Evolutionary conservation across 2,113 vertebrate genomes (phyloP).

Genomic region (Neodontobutis hainanensis): DNA sequence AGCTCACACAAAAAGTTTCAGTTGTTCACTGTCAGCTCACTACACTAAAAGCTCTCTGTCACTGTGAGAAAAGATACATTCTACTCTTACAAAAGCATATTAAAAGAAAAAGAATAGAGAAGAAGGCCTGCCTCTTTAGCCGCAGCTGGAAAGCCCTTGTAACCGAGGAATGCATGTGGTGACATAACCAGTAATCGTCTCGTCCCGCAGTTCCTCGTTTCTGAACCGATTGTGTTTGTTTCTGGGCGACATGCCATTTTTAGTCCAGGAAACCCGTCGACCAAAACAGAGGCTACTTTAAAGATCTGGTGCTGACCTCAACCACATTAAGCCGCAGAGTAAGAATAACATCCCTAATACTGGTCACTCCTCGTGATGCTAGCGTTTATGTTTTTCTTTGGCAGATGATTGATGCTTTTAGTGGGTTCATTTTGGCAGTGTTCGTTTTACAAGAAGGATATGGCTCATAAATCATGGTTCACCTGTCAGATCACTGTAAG

Average conservation of each 20-base stretch:
- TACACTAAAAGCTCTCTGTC: neutral
- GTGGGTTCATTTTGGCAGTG: slow-evolving; percentile 51
- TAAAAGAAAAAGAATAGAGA: slow-evolving; percentile 16
- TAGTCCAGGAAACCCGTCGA: slow-evolving; percentile 55
- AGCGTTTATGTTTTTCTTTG: slow-evolving; percentile 47
- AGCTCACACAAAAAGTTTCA: no score
- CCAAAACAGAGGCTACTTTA: slow-evolving; percentile 42
- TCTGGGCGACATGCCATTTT: slow-evolving; percentile 57
- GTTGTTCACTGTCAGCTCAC: neutral
- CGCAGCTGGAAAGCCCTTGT: slow-evolving; percentile 71
- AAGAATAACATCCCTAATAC: slow-evolving; percentile 48
- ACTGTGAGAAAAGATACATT: slow-evolving; percentile 15
- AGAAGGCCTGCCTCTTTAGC: slow-evolving; percentile 58
- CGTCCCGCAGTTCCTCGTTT: slow-evolving; percentile 69
- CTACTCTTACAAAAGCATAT: slow-evolving; percentile 37
- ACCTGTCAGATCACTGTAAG: slow-evolving; percentile 32
- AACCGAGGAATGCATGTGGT: slow-evolving; percentile 75
- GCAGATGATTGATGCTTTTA: slow-evolving; percentile 46
- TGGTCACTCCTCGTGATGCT: slow-evolving; percentile 58
- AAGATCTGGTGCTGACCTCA: slow-evolving; percentile 12
- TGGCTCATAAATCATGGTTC: slow-evolving; percentile 56
- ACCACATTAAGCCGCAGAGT: slow-evolving; percentile 34
- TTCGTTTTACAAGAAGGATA: slow-evolving; percentile 48
- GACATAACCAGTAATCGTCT: slow-evolving; percentile 79
- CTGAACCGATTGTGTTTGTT: slow-evolving; percentile 46